Conservation (phyloP, 2,888 invertebrate species). For the Drosophila nigritarsus region DNA sequence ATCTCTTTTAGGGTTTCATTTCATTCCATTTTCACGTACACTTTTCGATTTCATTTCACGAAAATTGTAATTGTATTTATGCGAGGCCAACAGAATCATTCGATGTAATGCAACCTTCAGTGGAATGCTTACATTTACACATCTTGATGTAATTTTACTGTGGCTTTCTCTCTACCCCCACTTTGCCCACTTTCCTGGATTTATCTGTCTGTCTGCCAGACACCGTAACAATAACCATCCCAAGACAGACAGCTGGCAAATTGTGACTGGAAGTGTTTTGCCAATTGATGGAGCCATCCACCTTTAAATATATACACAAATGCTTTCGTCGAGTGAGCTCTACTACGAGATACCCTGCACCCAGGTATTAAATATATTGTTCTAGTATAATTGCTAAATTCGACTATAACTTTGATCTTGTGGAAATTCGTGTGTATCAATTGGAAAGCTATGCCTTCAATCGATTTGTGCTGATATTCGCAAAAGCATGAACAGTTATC, state of each 20-base stretch:
- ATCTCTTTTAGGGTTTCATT: slow-evolving; percentile 59
- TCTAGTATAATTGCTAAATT: neutral
- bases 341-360: neutral
- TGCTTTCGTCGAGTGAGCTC: neutral
- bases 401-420: neutral
- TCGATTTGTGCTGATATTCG: neutral
- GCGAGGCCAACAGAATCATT: slow-evolving; percentile 21
- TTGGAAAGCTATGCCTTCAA: neutral
- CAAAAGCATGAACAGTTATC: neutral
- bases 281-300: slow-evolving; percentile 18
- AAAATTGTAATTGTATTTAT: slow-evolving; percentile 19
- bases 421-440: neutral
- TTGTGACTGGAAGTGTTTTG: slow-evolving; percentile 19
- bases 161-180: slow-evolving; percentile 1
- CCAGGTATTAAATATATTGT: neutral
- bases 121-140: slow-evolving; percentile 36
- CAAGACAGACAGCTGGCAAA: slow-evolving; percentile 22
- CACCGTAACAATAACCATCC: slow-evolving; percentile 46
- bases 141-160: slow-evolving; percentile 38
- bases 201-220: slow-evolving; percentile 29
- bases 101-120: slow-evolving; percentile 35
- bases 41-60: slow-evolving; percentile 53
- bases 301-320: neutral
- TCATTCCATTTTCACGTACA: slow-evolving; percentile 56
- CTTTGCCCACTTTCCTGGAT: neutral